Evolutionary conservation across 2,113 vertebrate species (phyloP).

Genomic region (Pangasianodon gigas): DNA sequence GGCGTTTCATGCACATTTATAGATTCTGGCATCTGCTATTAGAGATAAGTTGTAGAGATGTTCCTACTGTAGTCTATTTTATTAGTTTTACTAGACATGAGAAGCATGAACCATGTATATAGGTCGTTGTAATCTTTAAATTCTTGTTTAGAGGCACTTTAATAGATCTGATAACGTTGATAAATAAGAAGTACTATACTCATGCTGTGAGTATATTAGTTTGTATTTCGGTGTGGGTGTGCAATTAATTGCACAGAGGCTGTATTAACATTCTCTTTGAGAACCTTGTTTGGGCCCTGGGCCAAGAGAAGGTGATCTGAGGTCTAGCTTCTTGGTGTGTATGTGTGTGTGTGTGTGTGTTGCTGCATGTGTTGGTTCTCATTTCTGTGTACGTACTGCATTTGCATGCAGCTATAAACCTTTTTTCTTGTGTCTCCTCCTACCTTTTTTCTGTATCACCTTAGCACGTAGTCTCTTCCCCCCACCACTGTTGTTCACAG

Average conservation of each 20-base stretch:
- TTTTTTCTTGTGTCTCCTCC: slow-evolving; percentile 53
- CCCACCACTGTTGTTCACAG: slow-evolving; percentile 76
- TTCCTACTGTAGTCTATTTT: not conserved
- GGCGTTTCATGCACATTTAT: not conserved
- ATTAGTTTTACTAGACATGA: not conserved
- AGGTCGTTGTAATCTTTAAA: not conserved
- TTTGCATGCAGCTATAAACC: slow-evolving; percentile 53
- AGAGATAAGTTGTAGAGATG: not conserved
- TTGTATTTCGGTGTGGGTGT: slow-evolving; percentile 9
- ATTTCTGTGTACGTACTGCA: not conserved
- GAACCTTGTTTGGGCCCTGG: slow-evolving; percentile 21
- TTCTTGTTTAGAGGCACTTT: not conserved
- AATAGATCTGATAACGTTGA: not conserved
- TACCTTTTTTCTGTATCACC: slow-evolving; percentile 64
- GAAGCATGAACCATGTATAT: not conserved
- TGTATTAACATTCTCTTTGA: slow-evolving; percentile 24
- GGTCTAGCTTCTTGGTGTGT: not conserved
- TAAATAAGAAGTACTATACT: not conserved
- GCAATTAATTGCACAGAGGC: not conserved
- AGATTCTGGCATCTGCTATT: not conserved
- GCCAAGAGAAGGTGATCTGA: slow-evolving; percentile 24
- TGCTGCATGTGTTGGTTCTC: not conserved
- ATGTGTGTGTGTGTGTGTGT: not conserved
- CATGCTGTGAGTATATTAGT: not conserved
- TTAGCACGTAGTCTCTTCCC: slow-evolving; percentile 75